Evolutionary conservation across 2,888 invertebrate genomes (phyloP).

Genomic region (Ganaspis brasiliensis): DNA sequence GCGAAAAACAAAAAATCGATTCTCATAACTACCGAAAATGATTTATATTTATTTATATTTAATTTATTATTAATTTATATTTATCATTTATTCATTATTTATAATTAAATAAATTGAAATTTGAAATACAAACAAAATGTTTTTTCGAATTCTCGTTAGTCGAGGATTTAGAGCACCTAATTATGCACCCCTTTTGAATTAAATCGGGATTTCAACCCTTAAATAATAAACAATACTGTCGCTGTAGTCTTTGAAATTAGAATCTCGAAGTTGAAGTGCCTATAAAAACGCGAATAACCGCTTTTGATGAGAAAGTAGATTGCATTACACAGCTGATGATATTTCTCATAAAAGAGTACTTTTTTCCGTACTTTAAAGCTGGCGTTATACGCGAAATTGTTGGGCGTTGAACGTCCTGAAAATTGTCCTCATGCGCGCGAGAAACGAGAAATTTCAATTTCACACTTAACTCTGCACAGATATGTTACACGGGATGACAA

Average conservation of each 20-base stretch:
- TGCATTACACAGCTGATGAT: not conserved
- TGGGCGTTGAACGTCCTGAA: not conserved
- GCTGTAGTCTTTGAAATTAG: conserved; percentile 2
- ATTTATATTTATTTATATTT: too few relatives aligned
- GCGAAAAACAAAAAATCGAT: too few relatives aligned
- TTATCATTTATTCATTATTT: too few relatives aligned
- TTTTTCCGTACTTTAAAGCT: not conserved
- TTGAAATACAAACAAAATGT: too few relatives aligned
- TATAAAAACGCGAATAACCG: not conserved
- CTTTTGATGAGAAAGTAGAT: not conserved
- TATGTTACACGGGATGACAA: not conserved
- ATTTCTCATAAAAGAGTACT: not conserved
- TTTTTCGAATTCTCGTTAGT: too few relatives aligned
- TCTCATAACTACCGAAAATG: too few relatives aligned
- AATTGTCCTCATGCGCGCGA: not conserved
- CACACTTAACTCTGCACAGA: not conserved
- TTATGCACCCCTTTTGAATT: not conserved
- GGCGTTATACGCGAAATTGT: not conserved
- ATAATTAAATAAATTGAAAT: too few relatives aligned
- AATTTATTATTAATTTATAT: too few relatives aligned
- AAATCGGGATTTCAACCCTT: not conserved
- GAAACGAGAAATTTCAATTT: conserved; percentile 1
- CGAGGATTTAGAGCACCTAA: too few relatives aligned
- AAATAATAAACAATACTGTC: not conserved
- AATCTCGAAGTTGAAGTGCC: not conserved